Evolutionary conservation across 1,140 invertebrate genomes (phyloP), one percentile per base, ranked within the genome.

Genomic region (Drosophila grimshawi): DNA sequence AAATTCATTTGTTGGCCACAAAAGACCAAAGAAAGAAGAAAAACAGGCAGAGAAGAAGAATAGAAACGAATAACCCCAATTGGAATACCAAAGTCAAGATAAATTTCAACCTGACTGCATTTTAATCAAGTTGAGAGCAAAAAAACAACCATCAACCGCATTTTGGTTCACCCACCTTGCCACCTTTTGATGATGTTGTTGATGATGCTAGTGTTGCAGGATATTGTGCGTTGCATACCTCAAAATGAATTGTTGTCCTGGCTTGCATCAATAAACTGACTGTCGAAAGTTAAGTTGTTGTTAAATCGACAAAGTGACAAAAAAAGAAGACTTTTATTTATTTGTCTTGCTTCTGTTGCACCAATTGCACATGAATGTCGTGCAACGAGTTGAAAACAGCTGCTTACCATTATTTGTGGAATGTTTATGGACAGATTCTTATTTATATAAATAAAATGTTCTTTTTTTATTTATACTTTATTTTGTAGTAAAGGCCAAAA

Each of bases 81-180:
- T 49, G 75, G 72, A 62, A 65, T 78, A 49, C 66, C 62, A 70
- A 61, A 53, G 46, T 11, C 56, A 37, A 65, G 73, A 72, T 43
- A 67, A 71, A 72, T 88, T 88, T 88, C 85, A 52, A 85, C 85
- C 89, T 88, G 80, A 88, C 85, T 88, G 85, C 85, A 88, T 89
- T 88, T 88, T 88, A 88, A 88, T 88, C 85, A 88, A 88, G 80
- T 67, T 80, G 56, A 81, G 64, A 83, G 85, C 68, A 60, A 61
- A 67, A 71, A 81, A 45, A 41, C 64, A 81, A 62, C 60, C 78
- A 56, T 48, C 8, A 45, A 41, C 65, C 60, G 53, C 68, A 57
- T 52, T 49, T 63, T 71, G 55, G 33, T 8, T 8, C 37, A 39
- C 37, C 39, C 8, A 2, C 37, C 49, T 57, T 19, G 19, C 49